Evolutionary conservation across 2,888 invertebrate genomes (phyloP).

Genomic region (Apodemia hepburni): DNA sequence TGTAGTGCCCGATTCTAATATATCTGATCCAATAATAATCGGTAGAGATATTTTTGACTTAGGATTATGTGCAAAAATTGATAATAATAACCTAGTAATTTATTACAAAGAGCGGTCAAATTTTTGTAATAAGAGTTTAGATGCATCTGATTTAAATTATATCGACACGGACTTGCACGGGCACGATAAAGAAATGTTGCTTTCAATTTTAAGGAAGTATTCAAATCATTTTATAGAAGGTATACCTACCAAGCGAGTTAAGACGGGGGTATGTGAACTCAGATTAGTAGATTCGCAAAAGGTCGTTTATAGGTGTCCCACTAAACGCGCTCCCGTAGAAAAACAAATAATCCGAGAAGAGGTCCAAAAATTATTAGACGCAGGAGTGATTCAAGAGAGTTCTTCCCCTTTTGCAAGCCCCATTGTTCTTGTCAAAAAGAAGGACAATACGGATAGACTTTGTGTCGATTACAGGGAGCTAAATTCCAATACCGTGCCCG

Average conservation of each 20-base stretch:
- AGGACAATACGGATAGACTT: constrained; percentile 29
- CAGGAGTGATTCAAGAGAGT: constrained; percentile 34
- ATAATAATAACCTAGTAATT: background rate
- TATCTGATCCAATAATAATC: background rate
- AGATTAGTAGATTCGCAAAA: background rate
- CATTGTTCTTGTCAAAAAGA: constrained; percentile 20
- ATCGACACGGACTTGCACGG: background rate
- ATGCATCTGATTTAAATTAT: too few species aligned
- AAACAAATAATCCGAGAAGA: constrained; percentile 25
- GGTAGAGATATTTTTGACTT: constrained; percentile 1
- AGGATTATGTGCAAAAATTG: background rate
- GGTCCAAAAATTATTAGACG: constrained; percentile 25
- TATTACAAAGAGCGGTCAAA: background rate
- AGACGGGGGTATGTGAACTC: background rate
- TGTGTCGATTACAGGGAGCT: constrained; percentile 34
- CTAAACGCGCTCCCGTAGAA: constrained; percentile 14
- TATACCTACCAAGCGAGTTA: background rate
- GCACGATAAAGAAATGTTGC: background rate
- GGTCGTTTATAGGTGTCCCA: background rate
- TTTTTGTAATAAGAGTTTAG: background rate
- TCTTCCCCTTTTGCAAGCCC: constrained; percentile 37
- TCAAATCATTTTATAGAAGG: constrained; percentile 11
- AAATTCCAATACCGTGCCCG: constrained; percentile 34
- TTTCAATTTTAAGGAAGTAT: background rate
- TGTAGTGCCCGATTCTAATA: background rate